Evolutionary conservation across 2,888 invertebrate species (phyloP), one percentile per base, ranked within the genome.

Genomic region (Diaprepes abbreviatus): DNA sequence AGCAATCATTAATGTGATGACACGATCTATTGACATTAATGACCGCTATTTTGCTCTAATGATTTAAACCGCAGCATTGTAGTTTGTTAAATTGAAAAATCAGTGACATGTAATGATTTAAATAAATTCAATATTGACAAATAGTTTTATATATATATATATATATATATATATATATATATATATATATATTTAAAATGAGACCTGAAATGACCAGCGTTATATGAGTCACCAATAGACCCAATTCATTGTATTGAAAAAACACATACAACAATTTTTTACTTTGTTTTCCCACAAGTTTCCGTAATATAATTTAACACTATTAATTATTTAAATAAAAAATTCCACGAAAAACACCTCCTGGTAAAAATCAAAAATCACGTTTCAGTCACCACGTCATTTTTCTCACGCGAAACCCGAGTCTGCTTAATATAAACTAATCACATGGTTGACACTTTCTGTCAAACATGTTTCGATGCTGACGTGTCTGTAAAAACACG

Each of bases 401-500:
- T 63, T 63, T 55, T 64, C 69, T 69, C 64, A 19, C 59, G 10
- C 31, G 24, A 54, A 45, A 33, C 16, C 28, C 9, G 35, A 16
- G 33, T 59, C 64, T 69, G 64, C 28, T 69, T 33, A 69, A 52
- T 36, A 54, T 64, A 54, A 54, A 69, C 38, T 63, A 69, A 59
- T 43, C 59, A 58, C 40, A 6, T 50, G 28, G 59, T 45, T 54
- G 66, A 67, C 60, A 35, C 33, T 36, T 60, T 40, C 50, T 59
- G 69, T 69, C 69, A 69, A 69, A 69, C 69, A 69, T 16, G 58
- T 52, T 17, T 14, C 50, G 33, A 10, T 36, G 58, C 31, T 59
- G 69, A 64, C 45, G 63, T 43, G 19, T 31, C 38, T 69, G 69
- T 65, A 43, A 69, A 69, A 69, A 69, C 62, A 62, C 3, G 31